phyloP scores from a whole-genome alignment of 2,888 invertebrate genomes.

The Bombylius major region DNA sequence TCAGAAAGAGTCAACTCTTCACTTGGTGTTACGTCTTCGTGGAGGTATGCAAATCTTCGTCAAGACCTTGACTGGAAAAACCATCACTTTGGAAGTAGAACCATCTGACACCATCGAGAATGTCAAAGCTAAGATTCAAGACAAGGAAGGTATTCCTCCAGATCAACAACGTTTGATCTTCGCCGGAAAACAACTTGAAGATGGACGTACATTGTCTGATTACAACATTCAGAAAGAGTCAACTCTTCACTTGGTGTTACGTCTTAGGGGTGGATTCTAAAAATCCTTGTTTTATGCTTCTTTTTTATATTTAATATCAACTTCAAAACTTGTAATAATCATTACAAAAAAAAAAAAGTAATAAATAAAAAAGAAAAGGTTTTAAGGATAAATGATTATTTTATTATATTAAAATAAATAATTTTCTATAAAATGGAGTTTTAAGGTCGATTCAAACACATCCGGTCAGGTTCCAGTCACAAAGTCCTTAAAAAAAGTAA shows the following conservation, averaged over 20 bases:
- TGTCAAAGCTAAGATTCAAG: conserved; percentile 24
- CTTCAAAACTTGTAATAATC: too few relatives aligned
- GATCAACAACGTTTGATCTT: conserved; percentile 25
- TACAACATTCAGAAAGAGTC: conserved; percentile 19
- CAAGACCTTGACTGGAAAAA: conserved; percentile 24
- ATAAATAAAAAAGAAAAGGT: neutral
- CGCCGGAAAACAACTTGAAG: conserved; percentile 22
- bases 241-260: conserved; percentile 17
- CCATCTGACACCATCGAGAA: conserved; percentile 19
- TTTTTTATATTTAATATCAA: neutral
- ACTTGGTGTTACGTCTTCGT: conserved; percentile 19
- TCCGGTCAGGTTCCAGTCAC: too few relatives aligned
- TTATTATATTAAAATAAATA: neutral
- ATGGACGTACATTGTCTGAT: conserved; percentile 21
- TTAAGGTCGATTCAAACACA: too few relatives aligned
- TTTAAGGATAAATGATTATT: neutral
- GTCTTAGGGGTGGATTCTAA: conserved; percentile 14
- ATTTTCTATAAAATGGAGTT: too few relatives aligned
- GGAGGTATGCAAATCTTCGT: conserved; percentile 27
- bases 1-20: conserved; percentile 9
- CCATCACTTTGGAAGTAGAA: conserved; percentile 19
- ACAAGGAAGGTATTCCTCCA: conserved; percentile 25
- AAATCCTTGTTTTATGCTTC: neutral
- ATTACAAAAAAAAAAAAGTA: too few relatives aligned
- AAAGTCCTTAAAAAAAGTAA: too few relatives aligned